These are phyloP conservation scores for Tympanoctomys barrerae DNA, from an alignment of 2,797 vertebrate species.

Conservation along the genomic window DNA sequence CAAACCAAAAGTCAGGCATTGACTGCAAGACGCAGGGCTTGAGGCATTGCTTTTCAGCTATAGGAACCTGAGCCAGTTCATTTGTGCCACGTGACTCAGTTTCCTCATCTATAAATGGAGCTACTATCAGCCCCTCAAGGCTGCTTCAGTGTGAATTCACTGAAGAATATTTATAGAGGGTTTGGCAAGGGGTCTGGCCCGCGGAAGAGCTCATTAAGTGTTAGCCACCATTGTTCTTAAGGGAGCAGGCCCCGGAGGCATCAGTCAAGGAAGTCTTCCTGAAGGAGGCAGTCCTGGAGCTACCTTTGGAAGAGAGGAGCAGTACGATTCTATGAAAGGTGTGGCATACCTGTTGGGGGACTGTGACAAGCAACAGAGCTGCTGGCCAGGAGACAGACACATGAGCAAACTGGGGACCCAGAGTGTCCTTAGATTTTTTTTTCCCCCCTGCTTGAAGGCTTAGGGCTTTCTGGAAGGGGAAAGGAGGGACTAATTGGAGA, in stretches of 20 bases:
- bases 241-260: not conserved
- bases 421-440: not conserved
- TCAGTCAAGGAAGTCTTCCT: constrained; percentile 53
- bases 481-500: not conserved
- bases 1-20: not conserved
- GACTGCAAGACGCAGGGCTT: not conserved
- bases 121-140: not conserved
- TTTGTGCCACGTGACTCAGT: not conserved
- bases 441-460: not conserved
- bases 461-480: not conserved
- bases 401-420: not conserved
- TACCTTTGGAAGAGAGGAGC: not conserved
- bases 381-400: not conserved
- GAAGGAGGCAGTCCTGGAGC: not conserved
- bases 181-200: not conserved
- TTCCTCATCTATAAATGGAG: not conserved
- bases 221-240: not conserved
- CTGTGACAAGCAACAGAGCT: not conserved
- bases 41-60: too few relatives aligned
- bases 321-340: not conserved
- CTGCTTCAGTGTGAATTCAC: not conserved
- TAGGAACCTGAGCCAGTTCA: not conserved
- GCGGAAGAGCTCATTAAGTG: not conserved
- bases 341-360: not conserved
- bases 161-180: not conserved